Percentiles rank a stretch among this genome's conserved stretches.
Evolutionary conservation across 30 jellyfish, hydroid and myxozoan genomes (phyloP).

Genomic region (Mastigias papua): DNA sequence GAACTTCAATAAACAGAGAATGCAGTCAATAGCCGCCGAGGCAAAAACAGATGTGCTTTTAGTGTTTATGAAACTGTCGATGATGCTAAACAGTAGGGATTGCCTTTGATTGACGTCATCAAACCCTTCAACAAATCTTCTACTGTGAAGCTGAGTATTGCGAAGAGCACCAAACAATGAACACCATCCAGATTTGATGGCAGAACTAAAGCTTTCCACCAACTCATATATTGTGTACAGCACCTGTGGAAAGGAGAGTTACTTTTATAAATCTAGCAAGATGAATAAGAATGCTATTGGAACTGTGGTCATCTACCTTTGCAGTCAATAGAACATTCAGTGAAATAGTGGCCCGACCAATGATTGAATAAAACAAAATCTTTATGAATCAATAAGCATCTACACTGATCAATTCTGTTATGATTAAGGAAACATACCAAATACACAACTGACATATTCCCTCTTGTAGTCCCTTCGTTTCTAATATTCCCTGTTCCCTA

Average conservation of each 20-base stretch:
- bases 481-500: no score
- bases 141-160: slow-evolving; percentile 85
- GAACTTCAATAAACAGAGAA: slow-evolving; percentile 85
- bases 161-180: slow-evolving; percentile 94
- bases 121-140: slow-evolving; percentile 84
- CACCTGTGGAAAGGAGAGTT: slow-evolving; percentile 53
- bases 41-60: slow-evolving; percentile 94
- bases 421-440: no score
- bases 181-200: slow-evolving; percentile 99
- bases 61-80: slow-evolving; percentile 83
- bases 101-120: slow-evolving; percentile 95
- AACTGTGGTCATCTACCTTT: no score
- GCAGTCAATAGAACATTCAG: no score
- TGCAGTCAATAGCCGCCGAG: slow-evolving; percentile 93
- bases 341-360: no score
- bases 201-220: slow-evolving; percentile 92
- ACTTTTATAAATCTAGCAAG: background rate
- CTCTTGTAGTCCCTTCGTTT: no score
- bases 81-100: slow-evolving; percentile 83
- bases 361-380: no score
- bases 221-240: slow-evolving; percentile 96
- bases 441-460: no score
- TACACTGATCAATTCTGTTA: no score
- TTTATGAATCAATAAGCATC: no score
- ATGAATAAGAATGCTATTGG: no score